Evolutionary conservation across 2,888 invertebrate species (phyloP), one percentile per base, ranked within the genome.

Genomic region (Sarcophaga rosellei): DNA sequence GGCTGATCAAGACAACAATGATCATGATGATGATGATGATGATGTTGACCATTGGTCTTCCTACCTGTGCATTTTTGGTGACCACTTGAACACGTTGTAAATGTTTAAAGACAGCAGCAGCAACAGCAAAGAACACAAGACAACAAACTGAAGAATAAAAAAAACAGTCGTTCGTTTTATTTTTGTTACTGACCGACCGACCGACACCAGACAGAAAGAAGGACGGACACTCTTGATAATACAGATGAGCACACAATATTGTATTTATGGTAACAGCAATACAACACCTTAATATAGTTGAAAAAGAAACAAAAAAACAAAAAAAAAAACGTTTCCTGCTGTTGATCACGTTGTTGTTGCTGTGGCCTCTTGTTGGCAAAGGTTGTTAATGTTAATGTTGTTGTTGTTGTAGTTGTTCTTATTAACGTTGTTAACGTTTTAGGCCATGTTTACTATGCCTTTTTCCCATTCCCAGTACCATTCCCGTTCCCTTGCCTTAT

Each of bases 311-410:
- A 68, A 81, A 73, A 70, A 72, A 72, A 75, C 21, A 79, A 65
- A 72, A 74, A 76, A 75, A 59, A 23, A 68, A 83, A 78, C 78
- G 78, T 84, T 86, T 84, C 81, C 86, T 84, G 86, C 81, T 70
- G 83, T 72, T 78, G 86, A 81, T 75, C 84, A 70, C 69, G n/a
- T 57, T 35, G 35, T 35, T 80, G 72, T 72, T 72, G 86, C 79
- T 47, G 79, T 79, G 66, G 82, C 61, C 65, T 69, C 65, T 79
- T 47, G 74, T 65, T 59, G 74, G 57, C 23, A 72, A 65, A 70
- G 57, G 45, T 35, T 75, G 63, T 63, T 65, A 44, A 63, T 75
- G 65, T 77, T 63, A 57, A 59, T 61, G 68, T 66, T 78, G 59
- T 25, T 53, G 62, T 65, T 61, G 68, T 66, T 78, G 59, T 25